Evolutionary conservation across 2,113 vertebrate genomes (phyloP), one percentile per base, ranked within the genome.

Genomic region (Cyphomyrus plagiostoma): DNA sequence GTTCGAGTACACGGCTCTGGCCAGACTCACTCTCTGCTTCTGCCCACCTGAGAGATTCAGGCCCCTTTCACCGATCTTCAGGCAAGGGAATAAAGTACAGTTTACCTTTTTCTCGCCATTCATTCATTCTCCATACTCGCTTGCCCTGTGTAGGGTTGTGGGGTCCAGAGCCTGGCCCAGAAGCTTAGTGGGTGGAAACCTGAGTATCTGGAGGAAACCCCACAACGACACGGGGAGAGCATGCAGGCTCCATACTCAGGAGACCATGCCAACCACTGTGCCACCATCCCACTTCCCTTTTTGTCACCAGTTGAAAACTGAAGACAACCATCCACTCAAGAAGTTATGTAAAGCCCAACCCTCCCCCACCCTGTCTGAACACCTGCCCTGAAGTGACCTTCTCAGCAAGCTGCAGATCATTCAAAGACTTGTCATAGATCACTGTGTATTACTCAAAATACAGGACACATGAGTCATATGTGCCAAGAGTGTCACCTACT

Each of bases 31-130:
- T 80, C 95, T 95, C 95, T 97, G 95, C 90, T 95, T 97, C 94
- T 97, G 96, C 0, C 96, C 96, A 52, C 96, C 96, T 0, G 97
- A 96, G 88, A 97, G 93, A 89, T 97, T 97, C 70, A 97, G 89
- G 3, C 94, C 95, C 39, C 95, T 92, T 91, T 97, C 95, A 39
- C 96, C 95, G 2, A 95, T 95, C 97, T 97, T 91, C 0, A 80
- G 8, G 6, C 11, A 35, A 89, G 42, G 35, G 17, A 58, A 89
- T 15, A 89, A 49, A 49, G 11, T 19, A 45, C 56, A n/a, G 50
- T 87, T 58, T 7, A 42, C 3, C 42, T 19, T 87, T 87, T 19
- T 50, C 13, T 87, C 50, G 42, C 17, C 49, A 70, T 26, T 5
- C 62, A 70, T 70, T 70, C n/a, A 30, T 70, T 70, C n/a, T 70